Base-by-base conservation (phyloP, 2,113 vertebrate species). In the Epinephelus lanceolatus region DNA sequence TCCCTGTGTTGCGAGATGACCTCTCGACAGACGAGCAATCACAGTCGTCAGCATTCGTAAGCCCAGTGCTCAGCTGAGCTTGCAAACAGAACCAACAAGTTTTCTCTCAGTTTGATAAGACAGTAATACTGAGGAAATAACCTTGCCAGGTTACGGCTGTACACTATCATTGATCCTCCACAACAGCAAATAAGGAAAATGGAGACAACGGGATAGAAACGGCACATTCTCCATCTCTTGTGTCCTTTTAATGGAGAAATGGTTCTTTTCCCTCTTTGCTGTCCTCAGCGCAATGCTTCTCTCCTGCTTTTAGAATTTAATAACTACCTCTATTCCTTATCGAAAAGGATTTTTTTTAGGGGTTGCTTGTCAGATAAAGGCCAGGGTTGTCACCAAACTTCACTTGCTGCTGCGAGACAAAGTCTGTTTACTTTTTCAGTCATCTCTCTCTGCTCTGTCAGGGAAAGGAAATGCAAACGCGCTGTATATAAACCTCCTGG, bases 361-460 rank as follows among this genome's bases (percentile, higher is more conserved):
- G 61, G 67, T 74, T 66, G 69, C 83, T 92, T 91, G 92, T 94
- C 92, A 94, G 92, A 94, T 94, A 93, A 94, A 93, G 87, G 80
- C 86, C 61, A 76, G 63, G 78, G 81, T 86, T 93, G 91, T 95
- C 93, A 92, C 87, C 85, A 86, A 92, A 92, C 85, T 87, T 91
- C 79, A 81, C 55, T 84, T 76, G 69, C 81, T 83, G 81, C 78
- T 80, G 73, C 63, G 51, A 90, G 85, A 93, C 86, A 91, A 89
- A 79, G 88, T 92, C 89, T 94, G 85, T 92, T 92, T 90, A 86
- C 88, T 91, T 88, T 89, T 88, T 79, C 63, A 83, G 66, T 86
- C 86, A 81, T 91, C 86, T 86, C 71, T 84, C 74, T 84, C 74
- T 78, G 12, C 59, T 90, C 78, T 87, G 85, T 92, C 88, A 76